Percentiles rank a stretch among this genome's conserved stretches.
Evolutionary conservation across 2,113 vertebrate species (phyloP).

Genomic region (Otus sunia): DNA sequence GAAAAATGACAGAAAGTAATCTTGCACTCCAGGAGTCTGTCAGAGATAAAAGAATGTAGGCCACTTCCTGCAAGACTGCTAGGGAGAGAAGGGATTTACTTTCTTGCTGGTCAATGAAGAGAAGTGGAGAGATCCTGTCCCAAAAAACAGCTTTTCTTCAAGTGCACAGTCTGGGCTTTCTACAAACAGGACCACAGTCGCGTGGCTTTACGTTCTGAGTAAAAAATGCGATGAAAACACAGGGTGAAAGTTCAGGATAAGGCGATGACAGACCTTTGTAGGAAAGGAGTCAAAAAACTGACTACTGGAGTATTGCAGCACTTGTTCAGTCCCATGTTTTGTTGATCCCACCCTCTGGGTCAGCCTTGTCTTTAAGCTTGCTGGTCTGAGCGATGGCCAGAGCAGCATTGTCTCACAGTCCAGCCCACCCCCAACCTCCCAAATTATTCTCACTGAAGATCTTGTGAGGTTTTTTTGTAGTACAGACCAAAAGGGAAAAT

Average conservation of each 20-base stretch:
- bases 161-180: neutral
- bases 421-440: neutral
- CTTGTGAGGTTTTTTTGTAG: no score
- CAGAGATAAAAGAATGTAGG: constrained; percentile 10
- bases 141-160: neutral
- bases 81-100: neutral
- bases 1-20: constrained; percentile 1
- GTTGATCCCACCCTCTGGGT: neutral
- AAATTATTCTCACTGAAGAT: neutral
- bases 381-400: neutral
- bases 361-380: neutral
- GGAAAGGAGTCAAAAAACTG: neutral
- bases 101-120: neutral
- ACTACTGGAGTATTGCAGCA: rapidly evolving
- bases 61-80: neutral
- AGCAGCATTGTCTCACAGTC: neutral
- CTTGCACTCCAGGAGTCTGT: neutral
- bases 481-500: neutral
- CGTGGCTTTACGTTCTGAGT: neutral
- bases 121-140: neutral
- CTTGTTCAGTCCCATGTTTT: rapidly evolving
- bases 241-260: neutral
- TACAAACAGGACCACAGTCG: no score
- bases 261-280: neutral
- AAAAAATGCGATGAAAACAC: neutral